These are phyloP conservation scores for Trichacis sp. DNA, from an alignment of 2,888 invertebrate genomes.

Conservation along the genomic window DNA sequence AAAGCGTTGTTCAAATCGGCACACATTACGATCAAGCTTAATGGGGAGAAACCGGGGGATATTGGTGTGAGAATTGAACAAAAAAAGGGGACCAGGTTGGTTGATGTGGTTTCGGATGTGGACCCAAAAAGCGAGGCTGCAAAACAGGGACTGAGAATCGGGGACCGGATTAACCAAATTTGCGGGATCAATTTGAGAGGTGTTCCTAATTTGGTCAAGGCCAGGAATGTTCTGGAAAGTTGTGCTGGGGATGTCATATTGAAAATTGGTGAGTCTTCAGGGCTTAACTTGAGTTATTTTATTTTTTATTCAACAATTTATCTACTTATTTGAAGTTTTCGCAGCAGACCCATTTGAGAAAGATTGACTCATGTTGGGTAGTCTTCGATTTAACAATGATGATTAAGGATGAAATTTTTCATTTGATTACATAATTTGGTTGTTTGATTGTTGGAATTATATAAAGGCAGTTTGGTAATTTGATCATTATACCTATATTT, in stretches of 20 bases:
- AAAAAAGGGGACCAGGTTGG: constrained; percentile 58
- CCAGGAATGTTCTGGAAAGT: constrained; percentile 52
- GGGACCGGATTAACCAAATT: constrained; percentile 73
- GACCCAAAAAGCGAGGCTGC: constrained; percentile 56
- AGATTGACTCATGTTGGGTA: too few species aligned
- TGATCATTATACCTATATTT: too few species aligned
- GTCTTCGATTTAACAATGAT: too few species aligned
- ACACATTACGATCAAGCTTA: constrained; percentile 57
- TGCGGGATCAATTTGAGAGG: constrained; percentile 72
- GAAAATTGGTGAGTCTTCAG: constrained; percentile 61
- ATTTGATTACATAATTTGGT: too few species aligned
- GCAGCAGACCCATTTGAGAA: too few species aligned
- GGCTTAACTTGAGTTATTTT: too few species aligned
- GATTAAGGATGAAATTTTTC: too few species aligned
- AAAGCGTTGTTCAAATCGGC: constrained; percentile 55
- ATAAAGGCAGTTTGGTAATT: too few species aligned
- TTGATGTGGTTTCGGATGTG: constrained; percentile 58
- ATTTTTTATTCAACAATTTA: too few species aligned
- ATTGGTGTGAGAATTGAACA: constrained; percentile 58
- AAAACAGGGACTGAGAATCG: constrained; percentile 69
- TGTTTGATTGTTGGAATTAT: too few species aligned
- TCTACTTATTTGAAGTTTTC: too few species aligned
- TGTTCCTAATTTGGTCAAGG: constrained; percentile 58
- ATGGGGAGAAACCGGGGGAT: constrained; percentile 46
- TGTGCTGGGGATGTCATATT: constrained; percentile 58